Conservation (phyloP, 2,113 vertebrate species). For the Vidua chalybeata region DNA sequence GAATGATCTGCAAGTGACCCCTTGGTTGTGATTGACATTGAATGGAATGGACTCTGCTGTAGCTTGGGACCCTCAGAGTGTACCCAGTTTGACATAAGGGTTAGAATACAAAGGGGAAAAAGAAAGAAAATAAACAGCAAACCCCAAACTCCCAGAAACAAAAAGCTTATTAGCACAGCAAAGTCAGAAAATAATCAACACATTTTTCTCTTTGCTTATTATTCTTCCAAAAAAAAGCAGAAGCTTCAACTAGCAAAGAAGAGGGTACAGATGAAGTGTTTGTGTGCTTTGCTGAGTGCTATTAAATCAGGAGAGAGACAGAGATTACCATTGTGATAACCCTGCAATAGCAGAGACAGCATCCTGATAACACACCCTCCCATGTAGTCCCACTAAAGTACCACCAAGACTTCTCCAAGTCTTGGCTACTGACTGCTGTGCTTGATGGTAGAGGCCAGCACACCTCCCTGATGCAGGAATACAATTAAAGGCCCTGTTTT, state of each 20-base stretch:
- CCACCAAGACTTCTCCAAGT: neutral
- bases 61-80: neutral
- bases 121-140: neutral
- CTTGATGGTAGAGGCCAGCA: neutral
- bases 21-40: neutral
- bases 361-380: neutral
- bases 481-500: neutral
- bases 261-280: neutral
- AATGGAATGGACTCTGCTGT: neutral
- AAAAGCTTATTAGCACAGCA: neutral
- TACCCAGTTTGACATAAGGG: neutral
- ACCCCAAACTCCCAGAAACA: neutral
- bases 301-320: neutral
- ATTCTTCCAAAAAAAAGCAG: neutral
- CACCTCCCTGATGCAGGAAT: neutral
- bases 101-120: neutral
- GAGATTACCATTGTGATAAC: neutral
- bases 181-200: neutral
- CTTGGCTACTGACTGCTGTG: too few species aligned
- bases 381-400: neutral
- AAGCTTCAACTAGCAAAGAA: neutral
- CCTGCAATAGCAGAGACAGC: neutral
- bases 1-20: neutral
- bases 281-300: neutral
- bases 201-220: neutral